Base-by-base conservation (phyloP, 1,140 invertebrate species). In the Dendrolimus kikuchii region DNA sequence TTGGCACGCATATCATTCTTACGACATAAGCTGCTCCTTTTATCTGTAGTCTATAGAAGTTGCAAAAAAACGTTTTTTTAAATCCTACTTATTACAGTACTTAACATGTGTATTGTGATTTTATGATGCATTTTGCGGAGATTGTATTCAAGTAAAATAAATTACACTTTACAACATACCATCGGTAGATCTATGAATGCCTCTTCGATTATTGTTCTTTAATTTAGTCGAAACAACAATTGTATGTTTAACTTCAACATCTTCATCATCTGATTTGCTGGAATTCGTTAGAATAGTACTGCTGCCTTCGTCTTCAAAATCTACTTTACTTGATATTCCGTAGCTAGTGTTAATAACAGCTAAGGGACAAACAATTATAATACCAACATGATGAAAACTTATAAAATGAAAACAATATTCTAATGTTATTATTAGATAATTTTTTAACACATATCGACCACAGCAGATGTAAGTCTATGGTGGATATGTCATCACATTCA, bases 201-300 rank as follows among this genome's bases (percentile, higher is more conserved):
- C 76, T 64, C 75, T 71, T 44, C 71, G 56, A 60, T 81, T 76
- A 50, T 75, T 84, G 44, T 84, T 84, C 44, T 73, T 84, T 0
- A 86, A 55, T 59, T 79, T 84, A 4, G 81, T 86, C 6, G 81
- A 83, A 6, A 86, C 71, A 0, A 84, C 71, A 46, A 84, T 86
- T 4, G 81, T 86, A 49, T 86, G 81, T 57, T 84, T 76, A 0
- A 86, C 78, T 68, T 86, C 81, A 0, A 86, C 73, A 46, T 86
- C 77, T 46, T 82, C 77, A 10, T 82, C 77, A 43, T 77, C 73
- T 2, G 46, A 39, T 53, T 71, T 71, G 36, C 60, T 76, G 2
- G 68, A 56, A 60, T 70, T 74, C 5, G 63, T 68, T 5, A 64
- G 49, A 36, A 57, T 37, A 5, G 56, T 10, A 6, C 66, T 45